Percentiles rank a stretch among this genome's conserved stretches.
phyloP scores from a whole-genome alignment of 2,113 vertebrate genomes.

The Vireo altiloquus region DNA sequence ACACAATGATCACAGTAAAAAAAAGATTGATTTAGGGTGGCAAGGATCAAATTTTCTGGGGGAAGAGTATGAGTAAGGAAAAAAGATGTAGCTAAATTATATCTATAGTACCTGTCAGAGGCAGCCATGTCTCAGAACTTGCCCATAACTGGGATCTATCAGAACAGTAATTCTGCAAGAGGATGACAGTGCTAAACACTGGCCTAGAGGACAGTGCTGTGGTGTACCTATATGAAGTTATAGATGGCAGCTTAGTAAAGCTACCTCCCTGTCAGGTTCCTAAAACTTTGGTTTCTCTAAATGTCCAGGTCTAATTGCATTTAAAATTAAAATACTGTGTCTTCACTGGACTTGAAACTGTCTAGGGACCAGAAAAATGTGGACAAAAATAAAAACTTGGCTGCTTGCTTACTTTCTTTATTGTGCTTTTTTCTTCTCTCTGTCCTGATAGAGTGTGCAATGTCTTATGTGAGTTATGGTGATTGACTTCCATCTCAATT shows the following conservation, averaged over 20 bases:
- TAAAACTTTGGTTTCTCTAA: background rate
- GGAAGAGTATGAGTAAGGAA: background rate
- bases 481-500: background rate
- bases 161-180: background rate
- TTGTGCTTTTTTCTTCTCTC: background rate
- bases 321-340: background rate
- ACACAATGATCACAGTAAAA: background rate
- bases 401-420: background rate
- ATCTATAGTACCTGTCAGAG: background rate
- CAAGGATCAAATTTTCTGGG: background rate
- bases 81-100: background rate
- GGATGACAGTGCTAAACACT: background rate
- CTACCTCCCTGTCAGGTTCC: background rate
- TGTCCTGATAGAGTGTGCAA: too few relatives aligned
- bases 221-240: background rate
- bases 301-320: background rate
- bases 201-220: background rate
- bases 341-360: background rate
- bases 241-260: background rate
- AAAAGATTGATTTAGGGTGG: background rate
- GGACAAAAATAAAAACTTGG: background rate
- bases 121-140: background rate
- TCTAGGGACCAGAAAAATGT: background rate
- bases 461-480: background rate
- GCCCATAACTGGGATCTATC: background rate